Evolutionary conservation across 2,797 vertebrate species (phyloP), one percentile per base, ranked within the genome.

Genomic region (Sardinella longiceps): DNA sequence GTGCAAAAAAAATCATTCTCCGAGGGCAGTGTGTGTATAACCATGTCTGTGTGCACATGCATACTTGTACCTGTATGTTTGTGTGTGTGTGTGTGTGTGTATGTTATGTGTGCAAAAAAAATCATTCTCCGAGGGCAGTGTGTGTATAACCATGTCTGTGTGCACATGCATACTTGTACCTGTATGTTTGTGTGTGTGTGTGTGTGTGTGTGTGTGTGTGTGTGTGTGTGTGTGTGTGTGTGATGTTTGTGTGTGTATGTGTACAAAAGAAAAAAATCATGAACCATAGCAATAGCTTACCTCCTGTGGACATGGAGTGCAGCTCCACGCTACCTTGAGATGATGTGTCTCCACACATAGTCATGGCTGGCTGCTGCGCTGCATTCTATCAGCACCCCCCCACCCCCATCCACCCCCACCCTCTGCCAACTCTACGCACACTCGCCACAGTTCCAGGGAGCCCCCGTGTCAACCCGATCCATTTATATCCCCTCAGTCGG

Each of bases 221-320:
- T 60, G 56, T 60, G 56, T 60, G 7, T 60, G 56, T 60, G 56
- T 60, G 58, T 60, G 58, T 60, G n/a, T 60, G 58, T 60, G 58
- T 60, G 58, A n/a, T 60, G 58, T 60, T 23, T 60, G 23, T 60
- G 23, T n/a, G 23, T 60, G 6, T 60, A 14, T 60, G 53, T 12
- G 53, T 56, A n/a, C 53, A n/a, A n/a, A n/a, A n/a, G n/a, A n/a
- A n/a, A n/a, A n/a, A n/a, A n/a, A n/a, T n/a, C n/a, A n/a, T n/a
- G n/a, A n/a, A n/a, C n/a, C n/a, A n/a, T n/a, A n/a, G n/a, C n/a
- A n/a, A n/a, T 66, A 66, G 12, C 60, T 25, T 30, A 10, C 10
- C 25, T 66, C 60, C 60, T 28, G 10, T 66, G 60, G 6, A 14
- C 1, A 66, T 28, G 25, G 60, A 1, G 28, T 66, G 15, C 15